phyloP scores from a whole-genome alignment of 1,140 invertebrate species.

The Drosophila triauraria region DNA sequence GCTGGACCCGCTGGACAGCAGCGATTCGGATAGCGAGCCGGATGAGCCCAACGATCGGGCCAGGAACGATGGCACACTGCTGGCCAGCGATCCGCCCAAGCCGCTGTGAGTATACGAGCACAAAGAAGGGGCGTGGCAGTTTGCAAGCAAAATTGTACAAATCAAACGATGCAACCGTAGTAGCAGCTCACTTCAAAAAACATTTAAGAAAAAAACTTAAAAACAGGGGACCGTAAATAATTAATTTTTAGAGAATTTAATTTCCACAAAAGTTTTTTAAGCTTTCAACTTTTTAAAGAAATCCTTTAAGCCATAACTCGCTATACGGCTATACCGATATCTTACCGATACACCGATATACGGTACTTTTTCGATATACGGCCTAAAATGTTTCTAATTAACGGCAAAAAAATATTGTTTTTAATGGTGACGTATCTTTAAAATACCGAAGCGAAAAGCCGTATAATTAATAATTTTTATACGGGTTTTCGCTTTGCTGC shows the following conservation, averaged over 20 bases:
- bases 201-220: no score
- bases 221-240: conserved; percentile 12
- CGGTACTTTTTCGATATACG: no score
- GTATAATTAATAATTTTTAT: no score
- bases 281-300: background rate
- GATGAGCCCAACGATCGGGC: conserved; percentile 89
- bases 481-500: no score
- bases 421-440: no score
- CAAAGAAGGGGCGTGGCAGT: conserved; percentile 68
- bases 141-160: conserved; percentile 30
- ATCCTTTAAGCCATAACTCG: no score
- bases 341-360: no score
- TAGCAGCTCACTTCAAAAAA: conserved; percentile 11
- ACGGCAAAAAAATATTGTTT: no score
- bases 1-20: conserved; percentile 88
- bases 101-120: conserved; percentile 93
- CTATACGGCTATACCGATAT: no score
- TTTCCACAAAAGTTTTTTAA: background rate
- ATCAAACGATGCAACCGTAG: conserved; percentile 29
- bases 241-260: background rate
- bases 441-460: no score
- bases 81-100: conserved; percentile 98
- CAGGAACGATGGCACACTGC: conserved; percentile 95
- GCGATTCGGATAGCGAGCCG: conserved; percentile 89
- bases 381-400: no score